Conservation (phyloP, 2,888 invertebrate species). For the Beris chalybata region DNA sequence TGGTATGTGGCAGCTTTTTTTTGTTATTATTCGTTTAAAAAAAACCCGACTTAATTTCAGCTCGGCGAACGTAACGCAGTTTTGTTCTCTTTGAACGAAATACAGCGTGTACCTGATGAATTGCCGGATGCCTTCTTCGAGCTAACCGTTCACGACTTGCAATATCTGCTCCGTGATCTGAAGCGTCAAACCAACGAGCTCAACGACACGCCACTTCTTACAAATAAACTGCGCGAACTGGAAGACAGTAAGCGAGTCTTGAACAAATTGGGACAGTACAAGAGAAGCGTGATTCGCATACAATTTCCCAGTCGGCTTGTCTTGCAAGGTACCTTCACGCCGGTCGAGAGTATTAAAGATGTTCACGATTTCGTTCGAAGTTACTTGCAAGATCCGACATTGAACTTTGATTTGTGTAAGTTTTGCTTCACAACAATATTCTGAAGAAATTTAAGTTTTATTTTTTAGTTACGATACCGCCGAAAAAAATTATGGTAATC, state of each 20-base stretch:
- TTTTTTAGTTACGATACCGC: constrained; percentile 78
- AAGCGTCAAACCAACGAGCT: constrained; percentile 65
- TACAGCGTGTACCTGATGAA: constrained; percentile 67
- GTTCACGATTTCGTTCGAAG: constrained; percentile 74
- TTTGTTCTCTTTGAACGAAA: constrained; percentile 66
- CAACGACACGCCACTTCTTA: constrained; percentile 75
- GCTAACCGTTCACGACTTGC: constrained; percentile 79
- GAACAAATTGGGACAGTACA: constrained; percentile 67
- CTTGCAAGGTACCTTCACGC: constrained; percentile 82
- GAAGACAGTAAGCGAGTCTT: constrained; percentile 62
- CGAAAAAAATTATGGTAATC: constrained; percentile 68
- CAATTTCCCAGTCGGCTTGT: constrained; percentile 86
- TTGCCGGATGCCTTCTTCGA: constrained; percentile 88
- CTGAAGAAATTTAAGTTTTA: constrained; percentile 22
- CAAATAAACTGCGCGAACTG: constrained; percentile 64
- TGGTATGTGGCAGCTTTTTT: neutral
- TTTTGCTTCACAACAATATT: constrained; percentile 40
- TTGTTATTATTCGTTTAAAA: constrained; percentile 1
- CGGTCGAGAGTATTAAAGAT: constrained; percentile 71
- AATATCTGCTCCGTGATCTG: constrained; percentile 72
- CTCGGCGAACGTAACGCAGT: constrained; percentile 75
- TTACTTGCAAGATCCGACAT: constrained; percentile 66
- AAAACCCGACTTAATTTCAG: constrained; percentile 56
- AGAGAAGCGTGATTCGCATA: constrained; percentile 76
- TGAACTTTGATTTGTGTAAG: constrained; percentile 81